Conservation (phyloP, 2,888 invertebrate genomes). For the Noctua comes region DNA sequence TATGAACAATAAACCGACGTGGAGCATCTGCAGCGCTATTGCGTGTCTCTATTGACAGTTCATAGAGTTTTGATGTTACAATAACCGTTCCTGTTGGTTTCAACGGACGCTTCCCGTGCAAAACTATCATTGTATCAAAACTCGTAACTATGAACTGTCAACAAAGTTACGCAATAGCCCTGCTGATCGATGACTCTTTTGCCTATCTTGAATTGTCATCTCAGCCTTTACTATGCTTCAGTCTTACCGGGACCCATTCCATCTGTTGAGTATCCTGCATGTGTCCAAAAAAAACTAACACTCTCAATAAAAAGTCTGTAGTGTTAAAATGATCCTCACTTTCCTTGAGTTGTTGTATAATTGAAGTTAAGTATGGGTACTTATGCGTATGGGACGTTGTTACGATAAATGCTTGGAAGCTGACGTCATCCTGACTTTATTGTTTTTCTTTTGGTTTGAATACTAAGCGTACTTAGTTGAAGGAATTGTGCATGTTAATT, state of each 20-base stretch:
- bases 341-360: slow-evolving; percentile 22
- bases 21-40: too few species aligned
- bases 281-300: background rate
- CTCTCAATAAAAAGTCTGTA: background rate
- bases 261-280: background rate
- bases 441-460: slow-evolving; percentile 46
- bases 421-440: slow-evolving; percentile 55
- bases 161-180: too few species aligned
- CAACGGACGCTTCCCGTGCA: too few species aligned
- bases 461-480: background rate
- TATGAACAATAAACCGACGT: background rate
- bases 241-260: background rate
- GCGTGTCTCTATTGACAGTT: too few species aligned
- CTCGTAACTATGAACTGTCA: too few species aligned
- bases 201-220: background rate
- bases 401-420: slow-evolving; percentile 46
- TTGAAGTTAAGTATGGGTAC: slow-evolving; percentile 25
- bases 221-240: background rate
- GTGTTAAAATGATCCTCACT: slow-evolving; percentile 11
- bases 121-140: too few species aligned
- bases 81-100: too few species aligned
- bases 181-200: background rate
- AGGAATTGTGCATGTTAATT: slow-evolving; percentile 1
- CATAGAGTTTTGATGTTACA: too few species aligned
- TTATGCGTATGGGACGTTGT: slow-evolving; percentile 38